A percentile compares a stretch with the other conserved stretches of the same genome.
These are phyloP conservation scores for Porphyrio hochstetteri DNA, from an alignment of 2,113 vertebrate species.

Conservation along the genomic window DNA sequence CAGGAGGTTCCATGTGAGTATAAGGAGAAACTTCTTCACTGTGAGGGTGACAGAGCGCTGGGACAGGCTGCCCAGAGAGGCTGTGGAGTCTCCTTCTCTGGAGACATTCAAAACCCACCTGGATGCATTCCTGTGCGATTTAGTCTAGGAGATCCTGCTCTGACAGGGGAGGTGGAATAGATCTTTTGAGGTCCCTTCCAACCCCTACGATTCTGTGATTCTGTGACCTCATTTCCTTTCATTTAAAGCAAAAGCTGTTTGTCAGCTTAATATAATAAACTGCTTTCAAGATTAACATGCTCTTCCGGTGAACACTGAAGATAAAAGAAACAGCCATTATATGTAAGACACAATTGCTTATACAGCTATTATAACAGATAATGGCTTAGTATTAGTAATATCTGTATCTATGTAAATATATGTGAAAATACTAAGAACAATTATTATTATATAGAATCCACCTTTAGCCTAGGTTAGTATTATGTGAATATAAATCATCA, in stretches of 20 bases:
- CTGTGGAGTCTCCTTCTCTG: too few relatives aligned
- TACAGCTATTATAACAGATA: neutral
- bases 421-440: neutral
- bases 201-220: neutral
- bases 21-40: too few relatives aligned
- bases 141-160: too few relatives aligned
- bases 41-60: too few relatives aligned
- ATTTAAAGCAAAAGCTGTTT: neutral
- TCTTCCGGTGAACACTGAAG: neutral
- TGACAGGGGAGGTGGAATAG: too few relatives aligned
- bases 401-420: neutral
- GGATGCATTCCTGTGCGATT: too few relatives aligned
- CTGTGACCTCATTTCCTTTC: neutral
- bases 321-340: neutral
- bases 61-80: too few relatives aligned
- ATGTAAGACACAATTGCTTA: too few relatives aligned
- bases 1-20: too few relatives aligned
- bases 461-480: neutral
- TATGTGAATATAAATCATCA: neutral
- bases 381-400: neutral
- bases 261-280: neutral
- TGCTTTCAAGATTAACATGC: neutral
- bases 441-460: neutral
- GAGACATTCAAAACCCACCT: too few relatives aligned
- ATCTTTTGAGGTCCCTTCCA: too few relatives aligned